phyloP scores from a whole-genome alignment of 2,113 vertebrate species.

The Riparia riparia region DNA sequence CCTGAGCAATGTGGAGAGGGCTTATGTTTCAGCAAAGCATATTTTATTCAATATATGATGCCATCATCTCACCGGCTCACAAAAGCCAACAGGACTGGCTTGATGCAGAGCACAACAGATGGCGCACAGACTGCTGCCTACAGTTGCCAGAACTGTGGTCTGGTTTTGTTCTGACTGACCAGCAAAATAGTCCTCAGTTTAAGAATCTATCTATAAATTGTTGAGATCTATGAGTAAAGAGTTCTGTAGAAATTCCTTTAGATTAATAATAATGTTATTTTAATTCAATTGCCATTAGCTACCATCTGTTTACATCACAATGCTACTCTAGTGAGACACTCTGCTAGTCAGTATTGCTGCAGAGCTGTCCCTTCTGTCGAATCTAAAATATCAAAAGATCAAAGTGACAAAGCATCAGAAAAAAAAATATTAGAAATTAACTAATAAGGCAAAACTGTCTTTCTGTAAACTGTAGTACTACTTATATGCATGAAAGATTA shows the following conservation, averaged over 20 bases:
- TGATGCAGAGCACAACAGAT: slow-evolving; percentile 27
- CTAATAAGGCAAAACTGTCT: background rate
- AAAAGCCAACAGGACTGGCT: background rate
- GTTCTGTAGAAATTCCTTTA: background rate
- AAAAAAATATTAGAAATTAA: background rate
- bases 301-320: slow-evolving; percentile 4
- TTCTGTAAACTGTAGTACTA: background rate
- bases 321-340: background rate
- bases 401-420: background rate
- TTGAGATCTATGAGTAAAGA: background rate
- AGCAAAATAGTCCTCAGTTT: background rate
- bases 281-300: slow-evolving; percentile 25
- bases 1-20: background rate
- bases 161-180: background rate
- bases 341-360: background rate
- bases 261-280: slow-evolving; percentile 18
- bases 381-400: background rate
- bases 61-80: background rate
- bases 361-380: background rate
- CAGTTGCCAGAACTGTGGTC: background rate
- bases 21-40: background rate
- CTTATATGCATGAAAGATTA: background rate
- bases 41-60: background rate
- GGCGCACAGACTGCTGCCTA: slow-evolving; percentile 17
- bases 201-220: background rate